Evolutionary conservation across 1,140 invertebrate species (phyloP), one percentile per base, ranked within the genome.

Genomic region (Acromyrmex echinatior): DNA sequence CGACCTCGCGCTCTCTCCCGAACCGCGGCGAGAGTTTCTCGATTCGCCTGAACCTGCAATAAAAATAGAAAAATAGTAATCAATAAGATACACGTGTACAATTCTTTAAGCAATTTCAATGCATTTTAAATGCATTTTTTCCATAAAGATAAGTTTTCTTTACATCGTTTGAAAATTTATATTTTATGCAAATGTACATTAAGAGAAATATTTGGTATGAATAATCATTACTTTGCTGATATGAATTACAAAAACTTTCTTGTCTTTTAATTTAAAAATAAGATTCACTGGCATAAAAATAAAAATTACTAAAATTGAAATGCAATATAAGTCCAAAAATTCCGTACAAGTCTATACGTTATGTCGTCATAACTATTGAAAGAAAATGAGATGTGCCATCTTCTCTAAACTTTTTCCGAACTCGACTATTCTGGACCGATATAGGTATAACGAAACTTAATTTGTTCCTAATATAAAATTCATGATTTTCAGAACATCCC

Each of bases 1-100:
- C 31, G 96, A 96, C 86, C 96, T 96, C 25, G 92, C 96, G 87
- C 96, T 97, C 89, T 97, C 97, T 0, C 96, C 96, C 18, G 97
- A 97, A 1, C 96, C 97, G 56, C 97, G 95, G 60, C 97, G 89
- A 0, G 95, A 95, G 18, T 91, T 93, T 84, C 88, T 93, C 5
- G 94, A 95, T 56, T 96, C 95, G 3, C 93, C 94, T 0, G 95
- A 95, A 21, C 93, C 95, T 95, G 80, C 0, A 66, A 89, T 21
- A 10, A 45, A 10, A 45, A 25, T 31, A 31, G 5, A 25, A 25
- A 25, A 25, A 25, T 25, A 25, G 25, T 25, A 25, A 25, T 81
- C n/a, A 71, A 21, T 45, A 35, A 18, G 21, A 51, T n/a, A 51
- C 63, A 65, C 1, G 4, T 12, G 1, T 31, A 14, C 18, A 39